Evolutionary conservation across 35 echinoderm and acorn worm species (phyloP).

Genomic region (Apostichopus japonicus): DNA sequence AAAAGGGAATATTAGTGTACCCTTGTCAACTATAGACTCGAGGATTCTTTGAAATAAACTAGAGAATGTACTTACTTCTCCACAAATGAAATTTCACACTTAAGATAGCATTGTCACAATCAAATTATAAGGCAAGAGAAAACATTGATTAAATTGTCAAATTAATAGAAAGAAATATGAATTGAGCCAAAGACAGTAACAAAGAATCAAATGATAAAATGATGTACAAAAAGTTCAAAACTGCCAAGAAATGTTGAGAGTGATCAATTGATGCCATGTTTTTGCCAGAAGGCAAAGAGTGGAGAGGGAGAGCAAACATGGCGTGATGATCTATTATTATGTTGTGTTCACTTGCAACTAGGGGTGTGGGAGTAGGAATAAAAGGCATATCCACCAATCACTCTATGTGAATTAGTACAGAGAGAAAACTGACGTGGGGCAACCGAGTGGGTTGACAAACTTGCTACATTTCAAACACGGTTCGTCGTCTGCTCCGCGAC

Average conservation of each 20-base stretch:
- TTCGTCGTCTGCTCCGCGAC: neutral
- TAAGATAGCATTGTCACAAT: neutral
- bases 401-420: neutral
- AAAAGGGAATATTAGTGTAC: too few relatives aligned
- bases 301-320: neutral
- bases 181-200: neutral
- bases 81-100: too few relatives aligned
- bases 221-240: neutral
- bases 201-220: neutral
- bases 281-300: neutral
- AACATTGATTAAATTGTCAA: conserved; percentile 1
- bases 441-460: neutral
- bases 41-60: too few relatives aligned
- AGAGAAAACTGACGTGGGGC: neutral
- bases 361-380: neutral
- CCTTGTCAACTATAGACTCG: too few relatives aligned
- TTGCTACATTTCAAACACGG: neutral
- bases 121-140: neutral
- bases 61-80: too few relatives aligned
- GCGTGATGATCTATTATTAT: neutral
- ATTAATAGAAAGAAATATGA: neutral
- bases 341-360: neutral
- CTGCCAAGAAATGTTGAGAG: neutral
- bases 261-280: neutral
- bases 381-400: neutral